A percentile compares a stretch with the other conserved stretches of the same genome.
Evolutionary conservation across 2,888 invertebrate genomes (phyloP).

Genomic region (Baccha elongata): DNA sequence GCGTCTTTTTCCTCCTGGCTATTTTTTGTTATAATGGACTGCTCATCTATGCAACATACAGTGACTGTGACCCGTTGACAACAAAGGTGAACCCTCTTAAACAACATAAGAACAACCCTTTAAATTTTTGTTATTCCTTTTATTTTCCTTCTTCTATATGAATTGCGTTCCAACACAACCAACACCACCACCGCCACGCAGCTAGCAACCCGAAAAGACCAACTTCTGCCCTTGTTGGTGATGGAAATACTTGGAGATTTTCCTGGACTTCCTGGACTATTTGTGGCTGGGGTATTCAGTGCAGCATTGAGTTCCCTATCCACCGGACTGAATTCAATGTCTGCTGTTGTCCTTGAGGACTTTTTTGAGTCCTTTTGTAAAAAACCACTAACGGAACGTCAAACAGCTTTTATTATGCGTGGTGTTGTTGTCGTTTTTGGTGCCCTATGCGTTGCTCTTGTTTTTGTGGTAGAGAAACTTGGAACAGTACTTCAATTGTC

Average conservation of each 20-base stretch:
- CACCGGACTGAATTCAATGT: slow-evolving; percentile 90
- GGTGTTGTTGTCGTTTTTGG: slow-evolving; percentile 86
- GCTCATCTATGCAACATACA: slow-evolving; percentile 92
- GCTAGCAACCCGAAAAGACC: slow-evolving; percentile 89
- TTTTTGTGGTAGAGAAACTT: slow-evolving; percentile 86
- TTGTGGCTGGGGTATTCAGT: slow-evolving; percentile 95
- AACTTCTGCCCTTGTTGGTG: slow-evolving; percentile 91
- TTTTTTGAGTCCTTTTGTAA: slow-evolving; percentile 85
- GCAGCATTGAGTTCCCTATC: slow-evolving; percentile 93
- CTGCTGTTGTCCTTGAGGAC: slow-evolving; percentile 89
- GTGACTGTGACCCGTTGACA: slow-evolving; percentile 92
- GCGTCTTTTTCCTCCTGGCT: slow-evolving; percentile 88
- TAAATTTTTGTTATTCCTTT: slow-evolving; percentile 13
- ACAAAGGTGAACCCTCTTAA: slow-evolving; percentile 83
- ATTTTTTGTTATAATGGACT: slow-evolving; percentile 93
- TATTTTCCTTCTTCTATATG: slow-evolving; percentile 45
- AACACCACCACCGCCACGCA: slow-evolving; percentile 76
- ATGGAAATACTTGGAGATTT: slow-evolving; percentile 91
- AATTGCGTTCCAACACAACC: slow-evolving; percentile 34
- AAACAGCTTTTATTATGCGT: slow-evolving; percentile 86
- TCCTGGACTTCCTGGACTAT: slow-evolving; percentile 93
- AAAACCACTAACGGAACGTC: slow-evolving; percentile 83
- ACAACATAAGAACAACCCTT: slow-evolving; percentile 55
- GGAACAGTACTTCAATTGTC: slow-evolving; percentile 88
- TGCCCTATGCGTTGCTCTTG: slow-evolving; percentile 85